These are phyloP conservation scores for Sporophila hypoxantha DNA, from an alignment of 2,113 vertebrate species.

Conservation along the genomic window DNA sequence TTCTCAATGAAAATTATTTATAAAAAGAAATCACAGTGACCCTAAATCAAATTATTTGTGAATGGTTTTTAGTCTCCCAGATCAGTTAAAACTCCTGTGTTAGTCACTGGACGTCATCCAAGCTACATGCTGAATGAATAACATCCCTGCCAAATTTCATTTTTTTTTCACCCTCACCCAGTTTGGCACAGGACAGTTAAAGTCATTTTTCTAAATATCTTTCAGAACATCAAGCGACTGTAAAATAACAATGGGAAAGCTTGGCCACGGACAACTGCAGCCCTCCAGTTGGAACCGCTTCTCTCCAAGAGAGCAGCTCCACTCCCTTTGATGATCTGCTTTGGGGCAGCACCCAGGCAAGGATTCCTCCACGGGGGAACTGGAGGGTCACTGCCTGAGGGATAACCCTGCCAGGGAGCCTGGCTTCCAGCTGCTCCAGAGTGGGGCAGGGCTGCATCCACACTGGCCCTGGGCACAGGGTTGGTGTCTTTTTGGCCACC, in stretches of 20 bases:
- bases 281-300: constrained; percentile 33
- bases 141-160: constrained; percentile 25
- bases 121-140: constrained; percentile 49
- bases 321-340: background rate
- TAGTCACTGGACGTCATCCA: constrained; percentile 43
- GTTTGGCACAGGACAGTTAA: constrained; percentile 44
- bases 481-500: background rate
- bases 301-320: background rate
- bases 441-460: background rate
- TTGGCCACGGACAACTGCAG: background rate
- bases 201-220: constrained; percentile 54
- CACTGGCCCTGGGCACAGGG: background rate
- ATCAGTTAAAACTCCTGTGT: constrained; percentile 39
- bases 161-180: constrained; percentile 41
- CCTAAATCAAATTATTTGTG: constrained; percentile 60
- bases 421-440: background rate
- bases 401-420: background rate
- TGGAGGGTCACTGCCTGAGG: background rate
- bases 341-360: background rate
- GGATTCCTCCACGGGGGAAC: accelerated
- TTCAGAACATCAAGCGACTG: constrained; percentile 51
- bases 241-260: constrained; percentile 51
- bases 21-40: constrained; percentile 47
- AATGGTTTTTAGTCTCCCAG: constrained; percentile 46
- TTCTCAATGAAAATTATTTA: constrained; percentile 56